Evolutionary conservation across 2,888 invertebrate genomes (phyloP), one percentile per base, ranked within the genome.

Genomic region (Machimus atricapillus): DNA sequence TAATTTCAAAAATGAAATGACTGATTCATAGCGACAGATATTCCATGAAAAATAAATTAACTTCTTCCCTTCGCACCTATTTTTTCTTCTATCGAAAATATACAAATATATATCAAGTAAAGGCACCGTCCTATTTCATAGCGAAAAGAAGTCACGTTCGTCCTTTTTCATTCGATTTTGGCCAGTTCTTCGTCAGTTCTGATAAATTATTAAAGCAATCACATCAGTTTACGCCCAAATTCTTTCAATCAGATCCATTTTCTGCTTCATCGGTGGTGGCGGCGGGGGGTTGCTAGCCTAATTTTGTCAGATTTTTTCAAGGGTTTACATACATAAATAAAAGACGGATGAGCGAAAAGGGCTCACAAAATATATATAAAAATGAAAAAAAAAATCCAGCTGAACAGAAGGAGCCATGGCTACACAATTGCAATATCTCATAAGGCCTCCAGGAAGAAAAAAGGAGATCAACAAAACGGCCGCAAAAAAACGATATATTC

Each of bases 151-250:
- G 78, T 78, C 78, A 78, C 78, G 78, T 78, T 78, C 43, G 23
- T 40, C 78, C 43, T 43, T n/a, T 43, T 43, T 23, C 78, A 78
- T 78, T 40, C 43, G 78, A 78, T 78, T 78, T 78, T 12, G 23
- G 19, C 27, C 37, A 79, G 34, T 27, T 52, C 27, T 52, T 46
- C 52, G 23, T 40, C 19, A 52, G 23, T 31, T 37, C 81, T 52
- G 46, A 81, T 81, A 56, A 81, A 81, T 81, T 81, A 81, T 81
- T 81, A 81, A 81, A 52, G 81, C 81, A 81, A 81, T 81, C 56
- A 81, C 81, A 81, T 81, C 81, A 81, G 81, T 56, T 56, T 81
- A 81, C 81, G 81, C 81, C 81, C 81, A 81, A 81, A 81, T 81
- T 46, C 81, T 81, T 81, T 81, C 81, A 81, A 81, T 81, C 81